A percentile compares a stretch with the other conserved stretches of the same genome.
These are phyloP conservation scores for Lutjanus campechanus DNA, from an alignment of 2,797 vertebrate genomes.

Conservation along the genomic window DNA sequence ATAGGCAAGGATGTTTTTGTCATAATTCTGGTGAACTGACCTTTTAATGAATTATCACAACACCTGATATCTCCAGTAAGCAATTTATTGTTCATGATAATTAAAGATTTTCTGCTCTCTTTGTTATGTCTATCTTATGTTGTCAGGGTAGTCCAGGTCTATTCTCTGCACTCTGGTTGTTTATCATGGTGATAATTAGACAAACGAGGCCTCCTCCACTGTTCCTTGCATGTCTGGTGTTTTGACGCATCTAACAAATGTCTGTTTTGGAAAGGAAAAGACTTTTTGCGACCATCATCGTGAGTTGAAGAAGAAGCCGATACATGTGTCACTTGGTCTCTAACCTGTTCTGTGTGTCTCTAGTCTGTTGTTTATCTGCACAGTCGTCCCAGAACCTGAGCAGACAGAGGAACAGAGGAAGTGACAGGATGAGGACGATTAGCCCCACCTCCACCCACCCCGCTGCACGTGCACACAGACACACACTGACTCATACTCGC, in stretches of 20 bases:
- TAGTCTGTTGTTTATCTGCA: slow-evolving; percentile 61
- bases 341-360: slow-evolving; percentile 28
- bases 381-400: slow-evolving; percentile 56
- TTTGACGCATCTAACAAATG: not conserved
- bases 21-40: not conserved
- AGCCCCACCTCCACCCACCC: slow-evolving; percentile 60
- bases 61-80: not conserved
- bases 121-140: not conserved
- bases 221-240: not conserved
- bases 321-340: slow-evolving; percentile 11
- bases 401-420: slow-evolving; percentile 74
- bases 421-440: slow-evolving; percentile 80
- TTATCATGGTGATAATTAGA: not conserved
- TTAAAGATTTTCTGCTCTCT: not conserved
- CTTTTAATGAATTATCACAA: not conserved
- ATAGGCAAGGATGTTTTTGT: not conserved
- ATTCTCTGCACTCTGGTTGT: not conserved
- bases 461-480: slow-evolving; percentile 54
- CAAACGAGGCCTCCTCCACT: not conserved
- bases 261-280: slow-evolving; percentile 1
- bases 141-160: not conserved
- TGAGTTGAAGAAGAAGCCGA: slow-evolving; percentile 14
- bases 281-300: not conserved
- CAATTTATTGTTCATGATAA: not conserved
- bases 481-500: slow-evolving; percentile 68